These are phyloP conservation scores for Trachymyrmex septentrionalis DNA, from an alignment of 1,140 invertebrate genomes.

Conservation along the genomic window DNA sequence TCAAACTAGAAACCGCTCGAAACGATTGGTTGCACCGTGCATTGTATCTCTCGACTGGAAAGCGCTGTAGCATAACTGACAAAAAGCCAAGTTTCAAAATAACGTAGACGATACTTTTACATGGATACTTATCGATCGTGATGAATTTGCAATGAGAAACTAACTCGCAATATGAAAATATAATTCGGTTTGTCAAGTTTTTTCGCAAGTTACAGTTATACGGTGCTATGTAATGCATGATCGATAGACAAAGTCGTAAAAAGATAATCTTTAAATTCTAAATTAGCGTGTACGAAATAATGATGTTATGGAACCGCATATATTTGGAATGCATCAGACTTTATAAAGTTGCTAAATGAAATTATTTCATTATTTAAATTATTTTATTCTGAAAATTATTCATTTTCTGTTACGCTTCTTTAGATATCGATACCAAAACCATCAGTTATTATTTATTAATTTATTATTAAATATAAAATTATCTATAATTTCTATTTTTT, in stretches of 20 bases:
- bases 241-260: neutral
- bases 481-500: constrained; percentile 12
- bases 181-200: neutral
- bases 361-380: neutral
- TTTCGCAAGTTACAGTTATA: neutral
- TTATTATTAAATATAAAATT: neutral
- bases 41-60: neutral
- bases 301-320: neutral
- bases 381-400: neutral
- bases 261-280: neutral
- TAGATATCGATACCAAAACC: no score
- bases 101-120: neutral
- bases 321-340: neutral
- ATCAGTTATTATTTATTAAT: no score
- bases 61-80: neutral
- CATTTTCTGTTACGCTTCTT: no score
- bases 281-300: neutral
- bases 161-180: neutral
- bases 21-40: constrained; percentile 14
- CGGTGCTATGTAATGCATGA: neutral
- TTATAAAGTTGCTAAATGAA: neutral
- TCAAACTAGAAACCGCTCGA: constrained; percentile 41
- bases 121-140: neutral
- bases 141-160: neutral
- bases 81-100: neutral